A percentile compares a stretch with the other conserved stretches of the same genome.
phyloP scores from a whole-genome alignment of 1,140 invertebrate genomes.

The Cotesia chilonis region DNA sequence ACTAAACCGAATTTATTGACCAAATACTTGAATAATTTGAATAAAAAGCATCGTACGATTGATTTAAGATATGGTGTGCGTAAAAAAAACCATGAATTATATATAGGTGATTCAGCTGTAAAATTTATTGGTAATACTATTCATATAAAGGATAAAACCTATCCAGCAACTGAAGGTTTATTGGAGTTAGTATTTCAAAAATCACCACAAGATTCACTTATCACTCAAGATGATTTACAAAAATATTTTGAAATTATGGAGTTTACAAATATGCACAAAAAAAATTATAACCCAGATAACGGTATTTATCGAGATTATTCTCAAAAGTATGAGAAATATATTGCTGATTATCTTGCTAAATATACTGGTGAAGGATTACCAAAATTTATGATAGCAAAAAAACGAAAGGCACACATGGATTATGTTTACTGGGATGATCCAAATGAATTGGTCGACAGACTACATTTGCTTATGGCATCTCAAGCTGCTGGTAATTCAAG shows the following conservation, averaged over 20 bases:
- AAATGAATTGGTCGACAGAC: slow-evolving; percentile 16
- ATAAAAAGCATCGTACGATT: too few species aligned
- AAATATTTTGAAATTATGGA: slow-evolving; percentile 23
- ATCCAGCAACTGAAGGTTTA: background rate
- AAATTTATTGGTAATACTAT: background rate
- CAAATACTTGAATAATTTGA: too few species aligned
- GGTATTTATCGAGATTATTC: background rate
- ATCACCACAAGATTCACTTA: background rate
- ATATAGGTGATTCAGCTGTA: slow-evolving; percentile 20
- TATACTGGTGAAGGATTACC: background rate
- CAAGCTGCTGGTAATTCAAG: slow-evolving; percentile 13
- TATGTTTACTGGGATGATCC: slow-evolving; percentile 24
- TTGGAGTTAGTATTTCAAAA: slow-evolving; percentile 25
- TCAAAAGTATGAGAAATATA: background rate
- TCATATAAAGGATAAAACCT: too few species aligned
- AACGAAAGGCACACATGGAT: background rate
- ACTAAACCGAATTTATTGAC: too few species aligned
- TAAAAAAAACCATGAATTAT: background rate
- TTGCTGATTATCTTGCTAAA: background rate
- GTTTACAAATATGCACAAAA: slow-evolving; percentile 17
- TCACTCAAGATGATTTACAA: slow-evolving; percentile 6
- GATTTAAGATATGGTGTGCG: too few species aligned
- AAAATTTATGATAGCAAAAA: background rate
- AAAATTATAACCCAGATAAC: background rate
- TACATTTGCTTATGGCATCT: slow-evolving; percentile 17